These are phyloP conservation scores for Heliornis fulica DNA, from an alignment of 2,113 vertebrate genomes.

Conservation along the genomic window DNA sequence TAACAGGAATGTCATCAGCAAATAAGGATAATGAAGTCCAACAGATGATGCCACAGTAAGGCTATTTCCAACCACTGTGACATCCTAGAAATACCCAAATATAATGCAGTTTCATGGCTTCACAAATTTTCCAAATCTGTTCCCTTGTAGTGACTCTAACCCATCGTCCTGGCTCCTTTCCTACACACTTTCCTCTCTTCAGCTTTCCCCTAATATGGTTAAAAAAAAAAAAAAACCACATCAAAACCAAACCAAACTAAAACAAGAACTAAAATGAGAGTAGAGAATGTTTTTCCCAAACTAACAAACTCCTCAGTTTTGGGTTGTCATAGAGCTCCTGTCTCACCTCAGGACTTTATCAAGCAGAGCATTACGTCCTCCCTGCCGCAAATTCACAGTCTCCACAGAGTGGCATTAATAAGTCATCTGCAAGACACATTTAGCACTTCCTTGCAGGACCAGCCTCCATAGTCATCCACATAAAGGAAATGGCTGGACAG, in stretches of 20 bases:
- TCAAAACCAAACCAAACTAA: background rate
- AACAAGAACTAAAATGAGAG: background rate
- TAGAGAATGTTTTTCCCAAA: background rate
- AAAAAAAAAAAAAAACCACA: background rate
- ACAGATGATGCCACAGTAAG: background rate
- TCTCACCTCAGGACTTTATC: background rate
- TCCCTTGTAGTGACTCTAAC: background rate
- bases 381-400: background rate
- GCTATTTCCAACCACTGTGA: background rate
- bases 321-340: background rate
- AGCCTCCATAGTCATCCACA: background rate
- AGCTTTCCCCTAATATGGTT: background rate
- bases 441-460: background rate
- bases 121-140: background rate
- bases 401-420: background rate
- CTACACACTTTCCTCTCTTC: background rate
- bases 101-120: background rate
- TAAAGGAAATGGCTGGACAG: fast-evolving
- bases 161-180: background rate
- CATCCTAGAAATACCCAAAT: background rate
- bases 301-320: background rate
- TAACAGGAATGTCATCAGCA: conserved; percentile 12
- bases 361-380: fast-evolving
- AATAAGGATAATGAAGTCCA: background rate
- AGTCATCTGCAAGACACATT: background rate